A percentile compares a stretch with the other conserved stretches of the same genome.
Evolutionary conservation across 2,888 invertebrate genomes (phyloP).

Genomic region (Ecdyonurus torrentis): DNA sequence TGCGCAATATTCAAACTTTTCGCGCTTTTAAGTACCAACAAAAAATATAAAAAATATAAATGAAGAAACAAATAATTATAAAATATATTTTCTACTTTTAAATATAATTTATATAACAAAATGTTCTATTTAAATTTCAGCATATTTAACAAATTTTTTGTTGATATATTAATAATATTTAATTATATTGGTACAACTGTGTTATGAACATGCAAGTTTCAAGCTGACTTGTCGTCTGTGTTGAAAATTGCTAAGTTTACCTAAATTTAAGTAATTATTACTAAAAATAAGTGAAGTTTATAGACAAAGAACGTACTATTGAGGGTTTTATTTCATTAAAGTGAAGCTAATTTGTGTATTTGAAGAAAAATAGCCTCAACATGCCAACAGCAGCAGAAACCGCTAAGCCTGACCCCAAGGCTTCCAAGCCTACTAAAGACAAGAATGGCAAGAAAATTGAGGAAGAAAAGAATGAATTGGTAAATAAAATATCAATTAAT

Average conservation of each 20-base stretch:
- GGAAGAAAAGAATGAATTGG: slow-evolving; percentile 33
- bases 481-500: slow-evolving; percentile 21
- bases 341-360: not conserved
- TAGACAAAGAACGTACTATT: not conserved
- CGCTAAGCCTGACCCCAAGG: slow-evolving; percentile 25
- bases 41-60: too few relatives aligned
- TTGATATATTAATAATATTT: too few relatives aligned
- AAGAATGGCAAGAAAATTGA: slow-evolving; percentile 29
- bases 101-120: too few relatives aligned
- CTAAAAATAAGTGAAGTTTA: not conserved
- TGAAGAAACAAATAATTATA: too few relatives aligned
- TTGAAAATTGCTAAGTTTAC: not conserved
- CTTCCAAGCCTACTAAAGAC: slow-evolving; percentile 23
- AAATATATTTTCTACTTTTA: too few relatives aligned
- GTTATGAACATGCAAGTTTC: not conserved
- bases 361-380: not conserved
- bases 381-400: slow-evolving; percentile 21
- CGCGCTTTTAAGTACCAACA: too few relatives aligned
- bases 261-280: not conserved
- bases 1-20: too few relatives aligned
- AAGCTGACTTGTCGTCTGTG: not conserved
- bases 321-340: not conserved
- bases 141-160: too few relatives aligned
- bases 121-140: too few relatives aligned
- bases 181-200: not conserved